These are phyloP conservation scores for Perca schrenkii DNA, from an alignment of 2,113 vertebrate genomes.

Conservation along the genomic window DNA sequence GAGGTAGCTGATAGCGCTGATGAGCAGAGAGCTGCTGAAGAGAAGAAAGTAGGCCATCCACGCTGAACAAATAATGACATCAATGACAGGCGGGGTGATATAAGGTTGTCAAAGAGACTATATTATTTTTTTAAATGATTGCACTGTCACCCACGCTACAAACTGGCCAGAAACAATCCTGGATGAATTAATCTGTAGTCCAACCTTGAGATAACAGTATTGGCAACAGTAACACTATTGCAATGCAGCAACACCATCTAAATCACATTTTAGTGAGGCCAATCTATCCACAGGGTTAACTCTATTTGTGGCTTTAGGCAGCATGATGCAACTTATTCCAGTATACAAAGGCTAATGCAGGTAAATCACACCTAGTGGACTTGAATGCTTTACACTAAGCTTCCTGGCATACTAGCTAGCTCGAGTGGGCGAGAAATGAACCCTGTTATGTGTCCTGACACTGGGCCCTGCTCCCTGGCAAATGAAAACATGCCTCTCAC, in stretches of 20 bases:
- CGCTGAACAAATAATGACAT: slow-evolving; percentile 53
- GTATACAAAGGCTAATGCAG: slow-evolving; percentile 69
- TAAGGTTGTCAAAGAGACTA: slow-evolving; percentile 34
- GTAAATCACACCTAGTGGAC: slow-evolving; percentile 67
- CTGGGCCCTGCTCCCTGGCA: slow-evolving; percentile 78
- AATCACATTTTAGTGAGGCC: slow-evolving; percentile 46
- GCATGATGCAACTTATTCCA: slow-evolving; percentile 55
- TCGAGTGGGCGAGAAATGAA: slow-evolving; percentile 82
- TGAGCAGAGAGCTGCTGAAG: slow-evolving; percentile 63
- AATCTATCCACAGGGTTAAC: slow-evolving; percentile 44
- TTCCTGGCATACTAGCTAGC: slow-evolving; percentile 59
- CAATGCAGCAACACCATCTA: slow-evolving; percentile 21
- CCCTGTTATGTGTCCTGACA: slow-evolving; percentile 85
- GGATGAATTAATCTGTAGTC: slow-evolving; percentile 28
- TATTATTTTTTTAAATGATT: slow-evolving; percentile 27
- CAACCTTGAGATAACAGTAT: slow-evolving; percentile 31
- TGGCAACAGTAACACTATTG: slow-evolving; percentile 12
- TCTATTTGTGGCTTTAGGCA: slow-evolving; percentile 36
- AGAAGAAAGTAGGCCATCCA: slow-evolving; percentile 69
- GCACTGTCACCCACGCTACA: neutral
- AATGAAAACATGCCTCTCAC: slow-evolving; percentile 88
- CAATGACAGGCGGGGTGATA: slow-evolving; percentile 50
- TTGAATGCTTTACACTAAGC: slow-evolving; percentile 70
- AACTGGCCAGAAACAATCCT: slow-evolving; percentile 43
- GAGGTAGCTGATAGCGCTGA: slow-evolving; percentile 74